Conservation (phyloP, 2,888 invertebrate species). For the Imbricaverruca yamaguchii region DNA sequence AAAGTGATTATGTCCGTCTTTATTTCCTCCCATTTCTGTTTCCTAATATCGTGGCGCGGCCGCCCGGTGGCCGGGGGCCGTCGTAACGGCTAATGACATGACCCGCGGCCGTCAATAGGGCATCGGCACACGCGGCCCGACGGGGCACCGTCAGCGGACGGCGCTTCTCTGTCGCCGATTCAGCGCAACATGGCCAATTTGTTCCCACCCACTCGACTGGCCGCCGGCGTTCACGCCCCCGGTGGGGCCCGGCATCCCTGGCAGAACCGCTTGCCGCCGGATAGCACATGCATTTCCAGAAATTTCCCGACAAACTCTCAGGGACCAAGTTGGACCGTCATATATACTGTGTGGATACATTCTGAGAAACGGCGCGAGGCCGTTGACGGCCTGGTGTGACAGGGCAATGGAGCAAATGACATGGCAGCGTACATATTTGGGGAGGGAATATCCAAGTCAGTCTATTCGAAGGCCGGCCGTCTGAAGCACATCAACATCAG, state of each 20-base stretch:
- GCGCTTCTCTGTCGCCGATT: not conserved
- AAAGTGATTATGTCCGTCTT: not conserved
- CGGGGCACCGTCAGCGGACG: not conserved
- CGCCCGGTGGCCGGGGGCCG: not conserved
- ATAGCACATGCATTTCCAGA: not conserved
- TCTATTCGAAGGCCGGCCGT: no score
- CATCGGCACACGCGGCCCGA: not conserved
- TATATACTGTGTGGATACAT: no score
- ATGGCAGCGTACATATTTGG: no score
- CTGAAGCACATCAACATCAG: no score
- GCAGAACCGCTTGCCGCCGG: not conserved
- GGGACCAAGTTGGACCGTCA: not conserved
- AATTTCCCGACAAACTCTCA: not conserved
- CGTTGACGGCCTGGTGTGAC: no score
- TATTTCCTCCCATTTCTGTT: not conserved
- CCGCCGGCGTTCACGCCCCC: not conserved
- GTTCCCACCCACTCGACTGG: not conserved
- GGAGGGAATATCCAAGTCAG: no score
- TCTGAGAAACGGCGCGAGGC: no score
- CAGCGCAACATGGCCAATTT: not conserved
- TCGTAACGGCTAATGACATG: conserved; percentile 10
- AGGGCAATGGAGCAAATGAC: no score
- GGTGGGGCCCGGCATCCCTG: not conserved
- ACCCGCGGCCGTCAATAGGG: conserved; percentile 6
- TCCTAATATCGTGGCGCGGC: conserved; percentile 10